Conservation (phyloP, 2,113 vertebrate genomes). For the Athene noctua region DNA sequence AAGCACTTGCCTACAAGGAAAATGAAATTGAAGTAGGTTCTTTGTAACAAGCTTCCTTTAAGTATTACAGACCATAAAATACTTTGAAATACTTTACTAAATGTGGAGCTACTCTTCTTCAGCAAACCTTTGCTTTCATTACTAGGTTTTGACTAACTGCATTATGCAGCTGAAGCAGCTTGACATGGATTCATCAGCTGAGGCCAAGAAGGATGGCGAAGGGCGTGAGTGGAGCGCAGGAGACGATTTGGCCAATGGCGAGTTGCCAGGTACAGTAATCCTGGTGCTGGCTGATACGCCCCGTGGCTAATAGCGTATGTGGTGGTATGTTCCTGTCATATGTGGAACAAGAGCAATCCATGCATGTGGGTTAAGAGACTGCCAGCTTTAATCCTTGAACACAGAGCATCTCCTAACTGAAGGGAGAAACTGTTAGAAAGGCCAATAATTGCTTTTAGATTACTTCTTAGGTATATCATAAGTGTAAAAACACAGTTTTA, state of each 20-base stretch:
- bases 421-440: not conserved
- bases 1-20: constrained; percentile 86
- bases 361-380: not conserved
- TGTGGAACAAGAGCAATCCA: not conserved
- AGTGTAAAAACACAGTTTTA: not conserved
- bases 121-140: not conserved
- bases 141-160: constrained; percentile 90
- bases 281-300: not conserved
- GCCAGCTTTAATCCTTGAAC: not conserved
- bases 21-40: constrained; percentile 87
- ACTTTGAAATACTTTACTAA: not conserved
- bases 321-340: fast-evolving
- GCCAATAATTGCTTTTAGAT: not conserved
- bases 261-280: constrained; percentile 72
- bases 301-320: not conserved
- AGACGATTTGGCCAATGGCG: constrained; percentile 83
- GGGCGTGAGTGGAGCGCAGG: constrained; percentile 60
- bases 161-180: constrained; percentile 86
- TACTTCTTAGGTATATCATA: not conserved
- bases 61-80: not conserved
- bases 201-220: constrained; percentile 51
- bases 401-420: not conserved
- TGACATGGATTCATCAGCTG: constrained; percentile 73
- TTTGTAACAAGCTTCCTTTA: not conserved
- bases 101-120: not conserved